A percentile compares a stretch with the other conserved stretches of the same genome.
phyloP scores from a whole-genome alignment of 2,113 vertebrate species.

The Platysteira castanea region DNA sequence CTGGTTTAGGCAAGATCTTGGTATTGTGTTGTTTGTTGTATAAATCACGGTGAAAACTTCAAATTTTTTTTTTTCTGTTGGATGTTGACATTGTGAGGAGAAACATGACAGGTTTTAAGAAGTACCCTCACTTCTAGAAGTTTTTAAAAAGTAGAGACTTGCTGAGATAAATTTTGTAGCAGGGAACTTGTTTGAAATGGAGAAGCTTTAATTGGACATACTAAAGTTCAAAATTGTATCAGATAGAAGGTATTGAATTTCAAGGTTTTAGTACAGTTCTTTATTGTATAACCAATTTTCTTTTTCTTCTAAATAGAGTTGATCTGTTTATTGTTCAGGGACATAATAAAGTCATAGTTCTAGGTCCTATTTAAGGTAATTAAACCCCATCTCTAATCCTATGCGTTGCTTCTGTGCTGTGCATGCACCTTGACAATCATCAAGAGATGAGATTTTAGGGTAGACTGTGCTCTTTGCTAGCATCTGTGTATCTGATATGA shows the following conservation, averaged over 20 bases:
- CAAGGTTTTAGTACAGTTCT: background rate
- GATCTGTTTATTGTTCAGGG: background rate
- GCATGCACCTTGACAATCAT: rapidly evolving
- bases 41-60: background rate
- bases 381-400: background rate
- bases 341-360: background rate
- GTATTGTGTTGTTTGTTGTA: background rate
- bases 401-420: background rate
- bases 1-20: background rate
- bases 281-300: background rate
- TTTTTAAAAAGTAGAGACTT: background rate
- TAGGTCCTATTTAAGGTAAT: background rate
- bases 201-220: background rate
- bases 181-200: background rate
- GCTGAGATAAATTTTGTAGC: background rate
- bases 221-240: background rate
- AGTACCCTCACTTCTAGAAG: background rate
- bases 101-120: background rate
- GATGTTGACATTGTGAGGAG: background rate
- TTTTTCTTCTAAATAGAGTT: background rate
- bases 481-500: background rate
- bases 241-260: background rate
- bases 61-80: rapidly evolving
- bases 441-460: background rate
- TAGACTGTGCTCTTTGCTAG: background rate